These are phyloP conservation scores for Hyla sarda DNA, from an alignment of 2,113 vertebrate genomes.

Conservation along the genomic window DNA sequence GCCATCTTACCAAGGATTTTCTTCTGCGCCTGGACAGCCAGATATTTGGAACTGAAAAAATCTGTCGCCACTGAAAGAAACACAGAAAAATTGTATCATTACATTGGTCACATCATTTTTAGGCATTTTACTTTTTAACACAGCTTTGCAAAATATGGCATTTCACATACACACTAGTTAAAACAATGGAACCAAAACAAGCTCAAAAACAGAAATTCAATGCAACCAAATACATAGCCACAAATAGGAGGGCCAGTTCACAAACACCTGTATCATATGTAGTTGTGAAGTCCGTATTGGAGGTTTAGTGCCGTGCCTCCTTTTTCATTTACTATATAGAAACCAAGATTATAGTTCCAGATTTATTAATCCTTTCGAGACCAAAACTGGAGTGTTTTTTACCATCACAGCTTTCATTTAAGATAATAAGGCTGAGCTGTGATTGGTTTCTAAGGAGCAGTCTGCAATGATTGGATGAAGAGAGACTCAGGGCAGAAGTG, in stretches of 20 bases:
- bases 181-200: too few relatives aligned
- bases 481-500: too few relatives aligned
- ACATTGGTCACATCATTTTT: not conserved
- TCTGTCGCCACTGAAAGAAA: conserved; percentile 76
- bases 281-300: not conserved
- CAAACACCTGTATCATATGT: not conserved
- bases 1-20: conserved; percentile 88
- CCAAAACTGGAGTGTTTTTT: too few relatives aligned
- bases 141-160: not conserved
- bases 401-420: too few relatives aligned
- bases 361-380: too few relatives aligned
- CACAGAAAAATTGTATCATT: not conserved
- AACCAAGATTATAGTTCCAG: too few relatives aligned
- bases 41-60: conserved; percentile 84
- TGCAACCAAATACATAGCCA: not conserved
- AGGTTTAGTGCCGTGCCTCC: not conserved
- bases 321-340: too few relatives aligned
- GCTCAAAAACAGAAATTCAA: too few relatives aligned
- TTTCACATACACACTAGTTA: not conserved
- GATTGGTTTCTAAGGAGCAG: too few relatives aligned
- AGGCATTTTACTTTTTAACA: not conserved
- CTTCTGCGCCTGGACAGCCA: conserved; percentile 88
- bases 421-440: too few relatives aligned
- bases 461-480: too few relatives aligned
- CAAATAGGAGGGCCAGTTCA: not conserved